Evolutionary conservation across 2,797 vertebrate genomes (phyloP), one percentile per base, ranked within the genome.

Genomic region (Silurus aristotelis): DNA sequence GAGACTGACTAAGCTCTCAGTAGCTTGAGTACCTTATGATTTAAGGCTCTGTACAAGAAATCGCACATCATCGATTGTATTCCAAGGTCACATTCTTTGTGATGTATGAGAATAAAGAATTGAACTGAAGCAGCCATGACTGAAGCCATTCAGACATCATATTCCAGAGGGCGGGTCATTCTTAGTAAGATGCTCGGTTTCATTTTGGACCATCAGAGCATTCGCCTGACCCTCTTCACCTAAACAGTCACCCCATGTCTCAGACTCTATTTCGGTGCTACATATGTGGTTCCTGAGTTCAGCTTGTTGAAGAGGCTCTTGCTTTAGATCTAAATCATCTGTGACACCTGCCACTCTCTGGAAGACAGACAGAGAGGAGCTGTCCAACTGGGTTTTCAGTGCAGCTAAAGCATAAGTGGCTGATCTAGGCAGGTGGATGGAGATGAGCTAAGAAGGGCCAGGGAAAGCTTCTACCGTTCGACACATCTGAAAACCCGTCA

Each of bases 311-410:
- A 27, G 14, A 80, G 61, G 61, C 43, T 27, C n/a, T 52, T 80
- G 43, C 80, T 75, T 90, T 90, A 89, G 92, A 92, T 90, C 82
- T 78, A 89, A 91, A 93, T 90, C 10, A 0, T 77, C 78, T 83
- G 88, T 87, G 90, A 87, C 91, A 92, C 90, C 88, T 91, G 90
- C 83, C 88, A 83, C 64, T 82, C 80, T 77, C 73, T 83, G 2
- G 68, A 83, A 76, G 84, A 56, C 83, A 8, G 87, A 90, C 90
- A 88, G 90, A 81, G 88, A 87, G 64, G 48, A 67, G 61, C 61
- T 56, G 83, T 82, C 80, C 82, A 61, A 31, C 55, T 60, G 61
- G 17, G 8, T 78, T 78, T 43, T 22, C 31, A 22, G 27, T 60
- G 27, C 27, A 20, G 19, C 56, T 22, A 38, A 60, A 25, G 75